Evolutionary conservation across 2,888 invertebrate species (phyloP).

Genomic region (Habroteleia sp.): DNA sequence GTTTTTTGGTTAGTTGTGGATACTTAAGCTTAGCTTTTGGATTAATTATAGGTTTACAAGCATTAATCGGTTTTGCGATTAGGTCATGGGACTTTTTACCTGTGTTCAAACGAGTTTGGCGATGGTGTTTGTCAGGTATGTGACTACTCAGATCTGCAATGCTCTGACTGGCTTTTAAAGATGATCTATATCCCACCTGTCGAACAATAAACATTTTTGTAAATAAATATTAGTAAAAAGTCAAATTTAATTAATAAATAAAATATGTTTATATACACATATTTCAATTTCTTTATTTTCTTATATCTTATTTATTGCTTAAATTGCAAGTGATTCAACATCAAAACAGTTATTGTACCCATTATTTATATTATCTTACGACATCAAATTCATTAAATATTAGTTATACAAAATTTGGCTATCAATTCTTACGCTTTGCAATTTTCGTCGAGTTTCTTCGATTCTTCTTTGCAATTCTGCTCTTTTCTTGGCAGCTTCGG

Average conservation of each 20-base stretch:
- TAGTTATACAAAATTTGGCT: too few relatives aligned
- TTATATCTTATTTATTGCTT: too few relatives aligned
- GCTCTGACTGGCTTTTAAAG: slow-evolving; percentile 91
- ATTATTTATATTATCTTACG: too few relatives aligned
- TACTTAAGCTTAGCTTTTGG: slow-evolving; percentile 74
- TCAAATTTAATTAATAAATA: too few relatives aligned
- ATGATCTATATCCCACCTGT: slow-evolving; percentile 89
- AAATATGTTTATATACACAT: too few relatives aligned
- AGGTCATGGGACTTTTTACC: slow-evolving; percentile 76
- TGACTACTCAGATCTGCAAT: slow-evolving; percentile 90
- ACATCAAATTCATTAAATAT: too few relatives aligned
- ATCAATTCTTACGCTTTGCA: slow-evolving; percentile 91
- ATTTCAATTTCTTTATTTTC: too few relatives aligned
- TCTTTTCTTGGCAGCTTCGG: slow-evolving; percentile 85
- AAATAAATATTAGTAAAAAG: too few relatives aligned
- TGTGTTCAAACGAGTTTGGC: slow-evolving; percentile 74
- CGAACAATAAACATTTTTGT: slow-evolving; percentile 2
- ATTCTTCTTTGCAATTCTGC: slow-evolving; percentile 92
- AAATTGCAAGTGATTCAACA: too few relatives aligned
- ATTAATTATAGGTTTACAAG: slow-evolving; percentile 75
- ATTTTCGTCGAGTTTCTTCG: slow-evolving; percentile 91
- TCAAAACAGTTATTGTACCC: too few relatives aligned
- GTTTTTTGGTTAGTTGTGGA: slow-evolving; percentile 74
- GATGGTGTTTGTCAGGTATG: slow-evolving; percentile 82
- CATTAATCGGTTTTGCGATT: slow-evolving; percentile 75